A percentile compares a stretch with the other conserved stretches of the same genome.
Evolutionary conservation across 2,113 vertebrate genomes (phyloP).

Genomic region (Rynchops niger): DNA sequence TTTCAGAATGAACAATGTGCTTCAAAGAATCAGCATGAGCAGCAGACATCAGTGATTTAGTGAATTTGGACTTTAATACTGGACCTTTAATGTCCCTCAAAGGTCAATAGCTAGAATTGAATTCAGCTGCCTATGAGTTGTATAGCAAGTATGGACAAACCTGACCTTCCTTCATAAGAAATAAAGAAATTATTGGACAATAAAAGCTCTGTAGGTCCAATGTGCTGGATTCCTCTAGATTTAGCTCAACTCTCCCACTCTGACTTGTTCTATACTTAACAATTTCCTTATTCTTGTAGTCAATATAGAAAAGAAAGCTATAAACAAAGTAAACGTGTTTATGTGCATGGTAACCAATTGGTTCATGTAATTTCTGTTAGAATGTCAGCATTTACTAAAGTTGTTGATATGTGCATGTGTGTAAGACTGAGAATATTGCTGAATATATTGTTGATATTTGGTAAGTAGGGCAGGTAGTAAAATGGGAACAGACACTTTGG

Average conservation of each 20-base stretch:
- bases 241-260: not conserved
- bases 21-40: not conserved
- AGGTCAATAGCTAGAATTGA: not conserved
- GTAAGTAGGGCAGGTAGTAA: constrained; percentile 6
- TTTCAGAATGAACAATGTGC: not conserved
- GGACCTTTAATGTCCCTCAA: not conserved
- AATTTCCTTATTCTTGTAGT: not conserved
- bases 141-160: not conserved
- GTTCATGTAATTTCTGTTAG: not conserved
- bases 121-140: not conserved
- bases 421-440: not conserved
- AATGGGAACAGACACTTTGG: constrained; percentile 20
- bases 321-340: not conserved
- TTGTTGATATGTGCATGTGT: not conserved
- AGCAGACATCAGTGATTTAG: not conserved
- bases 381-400: not conserved
- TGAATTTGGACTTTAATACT: not conserved
- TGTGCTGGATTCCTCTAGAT: not conserved
- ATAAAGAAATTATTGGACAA: not conserved
- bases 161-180: not conserved
- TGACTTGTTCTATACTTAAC: not conserved
- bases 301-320: not conserved
- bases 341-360: not conserved
- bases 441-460: not conserved
- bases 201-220: not conserved